phyloP scores from a whole-genome alignment of 2,113 vertebrate genomes.

The Petrocephalus zakoni region DNA sequence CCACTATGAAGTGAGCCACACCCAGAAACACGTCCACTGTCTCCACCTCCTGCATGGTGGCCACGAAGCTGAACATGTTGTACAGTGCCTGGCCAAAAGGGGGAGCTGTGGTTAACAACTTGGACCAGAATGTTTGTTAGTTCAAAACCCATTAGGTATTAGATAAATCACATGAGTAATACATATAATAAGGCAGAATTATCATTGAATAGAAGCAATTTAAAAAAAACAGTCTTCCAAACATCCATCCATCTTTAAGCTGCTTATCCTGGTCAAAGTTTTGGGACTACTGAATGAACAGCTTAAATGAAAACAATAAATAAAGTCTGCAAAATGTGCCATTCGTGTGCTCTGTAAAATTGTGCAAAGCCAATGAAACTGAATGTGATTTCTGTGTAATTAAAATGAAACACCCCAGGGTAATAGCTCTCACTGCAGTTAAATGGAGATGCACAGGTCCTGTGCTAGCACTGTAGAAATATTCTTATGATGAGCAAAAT shows the following conservation, averaged over 20 bases:
- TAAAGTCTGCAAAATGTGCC: neutral
- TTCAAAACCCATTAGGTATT: neutral
- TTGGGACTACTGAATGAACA: neutral
- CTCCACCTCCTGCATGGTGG: slow-evolving; percentile 81
- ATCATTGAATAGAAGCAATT: neutral
- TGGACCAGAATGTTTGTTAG: neutral
- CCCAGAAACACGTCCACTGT: slow-evolving; percentile 82
- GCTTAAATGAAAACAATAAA: neutral
- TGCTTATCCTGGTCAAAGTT: neutral
- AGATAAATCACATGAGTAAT: neutral
- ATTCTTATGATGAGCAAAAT: neutral
- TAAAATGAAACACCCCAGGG: neutral
- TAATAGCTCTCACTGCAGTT: neutral
- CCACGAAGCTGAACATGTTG: slow-evolving; percentile 91
- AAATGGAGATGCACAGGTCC: neutral
- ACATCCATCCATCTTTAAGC: neutral
- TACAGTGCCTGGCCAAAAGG: slow-evolving; percentile 77
- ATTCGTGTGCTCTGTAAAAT: neutral
- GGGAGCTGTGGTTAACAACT: neutral
- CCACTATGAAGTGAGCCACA: slow-evolving; percentile 82
- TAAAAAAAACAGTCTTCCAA: neutral
- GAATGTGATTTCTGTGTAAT: neutral
- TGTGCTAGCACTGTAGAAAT: neutral
- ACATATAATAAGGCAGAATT: neutral
- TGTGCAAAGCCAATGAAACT: neutral